Conservation (phyloP, 2,888 invertebrate species). For the Philereme transversata region DNA sequence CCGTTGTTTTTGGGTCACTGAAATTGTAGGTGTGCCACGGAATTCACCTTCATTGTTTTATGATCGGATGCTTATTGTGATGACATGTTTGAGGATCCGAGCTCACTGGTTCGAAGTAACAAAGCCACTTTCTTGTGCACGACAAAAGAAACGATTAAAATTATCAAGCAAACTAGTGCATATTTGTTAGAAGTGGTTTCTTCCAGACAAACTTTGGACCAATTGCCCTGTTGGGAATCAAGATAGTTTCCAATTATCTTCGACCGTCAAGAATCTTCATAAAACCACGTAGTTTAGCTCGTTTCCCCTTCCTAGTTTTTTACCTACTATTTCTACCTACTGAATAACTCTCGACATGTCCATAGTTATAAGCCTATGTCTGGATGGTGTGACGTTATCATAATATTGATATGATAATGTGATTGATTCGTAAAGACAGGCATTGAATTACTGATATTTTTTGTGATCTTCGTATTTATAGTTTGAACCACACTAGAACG, state of each 20-base stretch:
- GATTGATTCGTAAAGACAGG: constrained; percentile 27
- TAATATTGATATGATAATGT: constrained; percentile 12
- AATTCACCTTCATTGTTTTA: constrained; percentile 38
- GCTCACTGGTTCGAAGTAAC: no score
- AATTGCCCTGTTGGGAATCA: no score
- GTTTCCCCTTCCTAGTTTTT: not conserved
- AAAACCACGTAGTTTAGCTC: not conserved
- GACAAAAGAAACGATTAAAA: no score
- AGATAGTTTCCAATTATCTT: no score
- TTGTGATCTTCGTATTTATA: constrained; percentile 21
- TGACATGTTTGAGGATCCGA: not conserved
- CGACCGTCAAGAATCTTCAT: no score
- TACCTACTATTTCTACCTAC: not conserved
- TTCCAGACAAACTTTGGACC: no score
- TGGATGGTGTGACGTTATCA: constrained; percentile 1
- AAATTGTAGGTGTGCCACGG: constrained; percentile 35
- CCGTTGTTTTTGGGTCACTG: constrained; percentile 59
- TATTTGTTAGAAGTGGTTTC: no score
- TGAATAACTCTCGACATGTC: not conserved
- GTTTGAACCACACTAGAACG: constrained; percentile 23
- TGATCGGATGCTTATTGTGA: not conserved
- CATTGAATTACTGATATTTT: constrained; percentile 21
- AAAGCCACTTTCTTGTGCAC: no score
- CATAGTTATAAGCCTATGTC: not conserved
- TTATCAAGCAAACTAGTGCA: no score